phyloP scores from a whole-genome alignment of 2,113 vertebrate genomes.

The Chaetorhynchus papuensis region DNA sequence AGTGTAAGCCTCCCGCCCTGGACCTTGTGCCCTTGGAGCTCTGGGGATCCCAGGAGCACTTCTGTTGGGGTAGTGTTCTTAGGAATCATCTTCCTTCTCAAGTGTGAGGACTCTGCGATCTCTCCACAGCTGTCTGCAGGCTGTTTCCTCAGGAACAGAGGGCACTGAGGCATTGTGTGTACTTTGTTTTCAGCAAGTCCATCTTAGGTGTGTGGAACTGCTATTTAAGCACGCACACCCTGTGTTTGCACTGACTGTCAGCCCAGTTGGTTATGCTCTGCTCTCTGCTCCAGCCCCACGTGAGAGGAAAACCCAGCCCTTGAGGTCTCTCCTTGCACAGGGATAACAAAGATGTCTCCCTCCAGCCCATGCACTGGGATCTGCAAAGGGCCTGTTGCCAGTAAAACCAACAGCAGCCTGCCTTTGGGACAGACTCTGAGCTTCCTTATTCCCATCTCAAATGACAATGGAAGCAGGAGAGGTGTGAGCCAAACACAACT shows the following conservation, averaged over 20 bases:
- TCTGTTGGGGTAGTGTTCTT: neutral
- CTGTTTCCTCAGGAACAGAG: neutral
- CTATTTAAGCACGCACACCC: neutral
- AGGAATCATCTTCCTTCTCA: neutral
- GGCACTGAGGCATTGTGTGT: neutral
- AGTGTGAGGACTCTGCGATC: neutral
- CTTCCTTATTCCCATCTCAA: neutral
- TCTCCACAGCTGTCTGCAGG: neutral
- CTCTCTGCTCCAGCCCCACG: neutral
- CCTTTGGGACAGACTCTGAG: neutral
- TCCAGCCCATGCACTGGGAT: neutral
- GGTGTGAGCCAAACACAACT: neutral
- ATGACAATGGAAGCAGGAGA: neutral
- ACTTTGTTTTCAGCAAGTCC: neutral
- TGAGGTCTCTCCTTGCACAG: neutral
- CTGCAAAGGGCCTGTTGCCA: neutral
- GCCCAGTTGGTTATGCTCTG: accelerated
- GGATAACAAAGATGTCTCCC: neutral
- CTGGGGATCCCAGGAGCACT: neutral
- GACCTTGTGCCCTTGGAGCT: neutral
- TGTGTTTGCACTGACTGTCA: neutral
- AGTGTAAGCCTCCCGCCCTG: neutral
- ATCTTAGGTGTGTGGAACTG: neutral
- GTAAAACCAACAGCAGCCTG: neutral
- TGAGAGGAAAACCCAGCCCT: neutral